Evolutionary conservation across 1,140 invertebrate genomes (phyloP).

Genomic region (Anoplophora glabripennis): DNA sequence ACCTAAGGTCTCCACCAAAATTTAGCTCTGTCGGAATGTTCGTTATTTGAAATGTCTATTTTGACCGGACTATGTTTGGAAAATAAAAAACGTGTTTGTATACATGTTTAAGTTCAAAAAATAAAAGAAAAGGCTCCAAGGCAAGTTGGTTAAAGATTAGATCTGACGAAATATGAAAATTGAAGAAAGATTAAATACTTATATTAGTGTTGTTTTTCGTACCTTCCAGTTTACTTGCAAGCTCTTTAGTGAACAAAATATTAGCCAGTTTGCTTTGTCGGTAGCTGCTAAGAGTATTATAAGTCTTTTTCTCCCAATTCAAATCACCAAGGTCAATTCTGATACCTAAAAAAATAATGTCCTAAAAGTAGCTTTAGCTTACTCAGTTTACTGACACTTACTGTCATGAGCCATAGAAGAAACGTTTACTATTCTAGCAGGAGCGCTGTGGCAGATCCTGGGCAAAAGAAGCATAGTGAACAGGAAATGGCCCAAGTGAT

Average conservation of each 20-base stretch:
- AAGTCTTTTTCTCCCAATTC: slow-evolving; percentile 60
- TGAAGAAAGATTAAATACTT: neutral
- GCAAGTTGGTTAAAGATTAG: neutral
- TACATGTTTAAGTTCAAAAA: too few relatives aligned
- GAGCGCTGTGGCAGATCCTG: slow-evolving; percentile 51
- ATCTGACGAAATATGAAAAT: neutral
- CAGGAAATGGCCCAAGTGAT: slow-evolving; percentile 82
- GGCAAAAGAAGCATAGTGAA: slow-evolving; percentile 75
- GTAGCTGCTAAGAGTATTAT: slow-evolving; percentile 61
- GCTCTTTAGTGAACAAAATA: slow-evolving; percentile 67
- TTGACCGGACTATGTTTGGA: too few relatives aligned
- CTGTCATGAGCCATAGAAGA: slow-evolving; percentile 58
- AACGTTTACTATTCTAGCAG: slow-evolving; percentile 61
- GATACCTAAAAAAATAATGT: neutral
- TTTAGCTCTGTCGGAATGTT: too few relatives aligned
- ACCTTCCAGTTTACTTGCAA: slow-evolving; percentile 60
- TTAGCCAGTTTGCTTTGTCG: slow-evolving; percentile 74
- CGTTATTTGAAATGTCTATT: too few relatives aligned
- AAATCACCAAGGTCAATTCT: slow-evolving; percentile 68
- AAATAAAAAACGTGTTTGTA: too few relatives aligned
- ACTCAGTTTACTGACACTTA: slow-evolving; percentile 39
- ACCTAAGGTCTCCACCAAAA: too few relatives aligned
- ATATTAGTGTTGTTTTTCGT: slow-evolving; percentile 13
- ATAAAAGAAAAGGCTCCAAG: too few relatives aligned
- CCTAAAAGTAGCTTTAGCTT: neutral